These are phyloP conservation scores for Sitodiplosis mosellana DNA, from an alignment of 1,140 invertebrate genomes.

Conservation along the genomic window DNA sequence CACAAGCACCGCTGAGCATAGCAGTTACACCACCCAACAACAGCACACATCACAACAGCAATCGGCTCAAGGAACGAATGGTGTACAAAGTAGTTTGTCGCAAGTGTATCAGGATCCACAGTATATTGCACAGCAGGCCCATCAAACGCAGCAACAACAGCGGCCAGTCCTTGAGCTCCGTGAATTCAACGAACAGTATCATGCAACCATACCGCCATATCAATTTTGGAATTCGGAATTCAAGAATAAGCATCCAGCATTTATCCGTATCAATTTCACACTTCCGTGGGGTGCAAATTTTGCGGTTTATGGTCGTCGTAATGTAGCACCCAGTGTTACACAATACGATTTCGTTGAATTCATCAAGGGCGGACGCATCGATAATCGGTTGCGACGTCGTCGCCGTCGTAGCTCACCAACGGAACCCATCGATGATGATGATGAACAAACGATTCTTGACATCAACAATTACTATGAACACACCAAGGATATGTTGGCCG, in stretches of 20 bases:
- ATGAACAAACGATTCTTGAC: constrained; percentile 17
- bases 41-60: constrained; percentile 18
- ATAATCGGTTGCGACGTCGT: constrained; percentile 40
- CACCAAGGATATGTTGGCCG: constrained; percentile 10
- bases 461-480: constrained; percentile 13
- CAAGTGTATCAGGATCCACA: constrained; percentile 33
- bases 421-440: constrained; percentile 9
- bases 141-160: constrained; percentile 47
- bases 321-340: constrained; percentile 81
- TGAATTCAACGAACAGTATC: constrained; percentile 62
- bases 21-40: constrained; percentile 13
- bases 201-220: constrained; percentile 64
- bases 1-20: constrained; percentile 45
- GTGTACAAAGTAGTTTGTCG: constrained; percentile 7
- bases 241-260: constrained; percentile 69
- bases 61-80: constrained; percentile 9
- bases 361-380: constrained; percentile 61
- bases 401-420: constrained; percentile 18
- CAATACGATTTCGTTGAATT: constrained; percentile 92
- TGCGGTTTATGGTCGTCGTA: constrained; percentile 80
- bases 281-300: constrained; percentile 80
- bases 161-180: constrained; percentile 62
- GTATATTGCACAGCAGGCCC: constrained; percentile 40
- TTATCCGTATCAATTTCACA: constrained; percentile 77
- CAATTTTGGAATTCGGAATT: constrained; percentile 86